Percentiles rank a stretch among this genome's conserved stretches.
These are phyloP conservation scores for Lanius ludovicianus DNA, from an alignment of 2,113 vertebrate species.

Conservation along the genomic window DNA sequence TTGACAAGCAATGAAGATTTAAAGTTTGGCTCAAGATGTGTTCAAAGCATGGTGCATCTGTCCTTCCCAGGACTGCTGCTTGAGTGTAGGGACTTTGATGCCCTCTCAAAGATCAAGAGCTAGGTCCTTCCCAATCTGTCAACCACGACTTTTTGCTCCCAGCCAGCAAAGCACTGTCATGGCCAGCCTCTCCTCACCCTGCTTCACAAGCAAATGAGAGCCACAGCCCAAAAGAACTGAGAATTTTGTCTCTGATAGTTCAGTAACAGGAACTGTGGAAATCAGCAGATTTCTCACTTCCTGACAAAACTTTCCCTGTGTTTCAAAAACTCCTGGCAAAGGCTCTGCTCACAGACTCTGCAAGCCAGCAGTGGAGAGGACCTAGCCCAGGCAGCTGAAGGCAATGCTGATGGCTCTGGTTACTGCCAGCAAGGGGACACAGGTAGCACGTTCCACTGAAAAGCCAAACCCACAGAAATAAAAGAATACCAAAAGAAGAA, in stretches of 20 bases:
- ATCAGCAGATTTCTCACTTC: conserved; percentile 25
- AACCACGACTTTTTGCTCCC: not conserved
- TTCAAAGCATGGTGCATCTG: not conserved
- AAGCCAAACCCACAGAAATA: not conserved
- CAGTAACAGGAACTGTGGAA: not conserved
- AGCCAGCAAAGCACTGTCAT: not conserved
- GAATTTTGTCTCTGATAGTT: not conserved
- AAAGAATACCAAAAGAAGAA: not conserved
- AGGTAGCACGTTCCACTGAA: accelerated
- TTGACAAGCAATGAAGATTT: not conserved
- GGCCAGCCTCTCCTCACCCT: not conserved
- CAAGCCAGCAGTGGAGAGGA: not conserved
- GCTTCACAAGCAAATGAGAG: accelerated
- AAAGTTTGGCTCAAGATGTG: not conserved
- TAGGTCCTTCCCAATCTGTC: not conserved
- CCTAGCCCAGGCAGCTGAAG: not conserved
- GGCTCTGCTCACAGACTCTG: not conserved
- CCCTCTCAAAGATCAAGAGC: not conserved
- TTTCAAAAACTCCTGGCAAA: conserved; percentile 1
- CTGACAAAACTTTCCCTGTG: not conserved
- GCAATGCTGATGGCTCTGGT: accelerated
- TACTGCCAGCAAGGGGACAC: not conserved
- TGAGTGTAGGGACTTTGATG: not conserved
- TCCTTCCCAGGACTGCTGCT: not conserved
- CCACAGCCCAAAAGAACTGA: not conserved